phyloP scores from a whole-genome alignment of 53 echinoderm and acorn worm genomes.

The Stichopus horrens region DNA sequence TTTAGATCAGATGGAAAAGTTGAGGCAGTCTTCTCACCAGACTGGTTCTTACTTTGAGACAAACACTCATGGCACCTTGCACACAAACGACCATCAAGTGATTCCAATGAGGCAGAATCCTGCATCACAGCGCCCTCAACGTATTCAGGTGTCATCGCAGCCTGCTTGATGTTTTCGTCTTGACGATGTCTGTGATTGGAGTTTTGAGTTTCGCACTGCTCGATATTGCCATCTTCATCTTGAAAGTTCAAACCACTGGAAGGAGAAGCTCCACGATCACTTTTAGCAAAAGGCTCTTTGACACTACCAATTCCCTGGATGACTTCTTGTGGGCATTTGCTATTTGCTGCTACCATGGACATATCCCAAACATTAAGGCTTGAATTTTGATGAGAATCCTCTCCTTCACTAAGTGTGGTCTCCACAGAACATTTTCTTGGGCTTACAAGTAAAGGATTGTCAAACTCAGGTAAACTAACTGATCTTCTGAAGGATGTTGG shows the following conservation, averaged over 20 bases:
- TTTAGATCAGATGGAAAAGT: neutral
- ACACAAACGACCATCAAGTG: neutral
- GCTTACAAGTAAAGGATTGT: conserved; percentile 37
- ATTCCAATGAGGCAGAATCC: neutral
- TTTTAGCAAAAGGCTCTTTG: neutral
- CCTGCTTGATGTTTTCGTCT: neutral
- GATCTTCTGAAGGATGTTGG: neutral
- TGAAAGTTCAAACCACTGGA: neutral
- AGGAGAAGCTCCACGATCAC: neutral
- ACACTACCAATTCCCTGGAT: too few species aligned
- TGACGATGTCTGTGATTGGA: neutral
- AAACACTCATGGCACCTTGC: neutral
- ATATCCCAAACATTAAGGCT: neutral
- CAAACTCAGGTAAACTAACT: conserved; percentile 20
- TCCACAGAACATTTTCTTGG: conserved; percentile 28
- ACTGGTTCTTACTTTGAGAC: neutral
- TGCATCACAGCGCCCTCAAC: neutral
- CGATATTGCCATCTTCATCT: neutral
- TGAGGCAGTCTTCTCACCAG: neutral
- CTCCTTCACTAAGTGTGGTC: conserved; percentile 2
- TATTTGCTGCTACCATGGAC: neutral
- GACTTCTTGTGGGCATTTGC: too few species aligned
- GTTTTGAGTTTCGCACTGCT: neutral
- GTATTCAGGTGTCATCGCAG: neutral
- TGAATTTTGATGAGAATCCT: neutral